phyloP scores from a whole-genome alignment of 2,113 vertebrate species.

The Galemys pyrenaicus region DNA sequence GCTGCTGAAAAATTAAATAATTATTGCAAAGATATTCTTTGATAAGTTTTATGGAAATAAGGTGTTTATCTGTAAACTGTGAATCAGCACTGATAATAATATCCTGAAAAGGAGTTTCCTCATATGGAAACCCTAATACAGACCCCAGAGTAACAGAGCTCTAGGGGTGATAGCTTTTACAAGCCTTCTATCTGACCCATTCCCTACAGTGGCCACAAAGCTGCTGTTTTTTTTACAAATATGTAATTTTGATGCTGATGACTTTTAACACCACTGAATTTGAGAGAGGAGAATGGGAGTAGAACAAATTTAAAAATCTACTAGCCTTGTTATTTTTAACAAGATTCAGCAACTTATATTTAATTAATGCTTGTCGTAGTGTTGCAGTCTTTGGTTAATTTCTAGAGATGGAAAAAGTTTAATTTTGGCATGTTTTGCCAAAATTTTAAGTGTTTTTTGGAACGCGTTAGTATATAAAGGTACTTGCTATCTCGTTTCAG shows the following conservation, averaged over 20 bases:
- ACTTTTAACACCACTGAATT: not conserved
- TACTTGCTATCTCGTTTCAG: not conserved
- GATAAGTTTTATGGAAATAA: not conserved
- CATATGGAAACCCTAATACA: not conserved
- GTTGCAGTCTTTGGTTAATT: not conserved
- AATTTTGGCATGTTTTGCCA: not conserved
- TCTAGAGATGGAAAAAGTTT: not conserved
- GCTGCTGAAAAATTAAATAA: not conserved
- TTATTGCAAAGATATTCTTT: not conserved
- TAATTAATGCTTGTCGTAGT: not conserved
- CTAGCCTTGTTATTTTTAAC: not conserved
- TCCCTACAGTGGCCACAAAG: not conserved
- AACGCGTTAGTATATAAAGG: not conserved
- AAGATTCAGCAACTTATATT: not conserved
- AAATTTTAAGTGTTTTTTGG: not conserved
- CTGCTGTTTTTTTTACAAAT: not conserved
- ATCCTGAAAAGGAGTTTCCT: not conserved
- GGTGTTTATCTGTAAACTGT: not conserved
- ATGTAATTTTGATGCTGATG: not conserved
- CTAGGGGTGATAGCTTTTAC: too few species aligned
- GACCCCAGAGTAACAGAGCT: not conserved
- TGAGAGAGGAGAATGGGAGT: not conserved
- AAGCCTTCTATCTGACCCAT: fast-evolving
- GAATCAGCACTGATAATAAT: not conserved
- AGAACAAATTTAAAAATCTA: not conserved